Evolutionary conservation across 64 coral and sea anemone species (phyloP).

Genomic region (Montipora cactus): DNA sequence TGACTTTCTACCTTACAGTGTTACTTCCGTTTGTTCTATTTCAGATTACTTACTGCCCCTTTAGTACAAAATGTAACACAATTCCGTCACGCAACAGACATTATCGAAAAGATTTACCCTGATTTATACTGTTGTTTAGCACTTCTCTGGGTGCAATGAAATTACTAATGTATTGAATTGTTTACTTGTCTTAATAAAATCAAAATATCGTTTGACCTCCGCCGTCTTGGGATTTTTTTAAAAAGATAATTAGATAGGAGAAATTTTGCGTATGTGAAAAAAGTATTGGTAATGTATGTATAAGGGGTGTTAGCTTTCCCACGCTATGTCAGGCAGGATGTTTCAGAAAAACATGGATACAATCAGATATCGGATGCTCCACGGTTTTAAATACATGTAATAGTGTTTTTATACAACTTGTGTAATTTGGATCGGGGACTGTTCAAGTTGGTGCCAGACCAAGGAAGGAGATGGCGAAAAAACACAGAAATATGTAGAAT

Average conservation of each 20-base stretch:
- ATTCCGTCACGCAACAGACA: slow-evolving; percentile 1
- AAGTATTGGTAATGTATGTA: background rate
- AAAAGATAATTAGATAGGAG: background rate
- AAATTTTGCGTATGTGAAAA: background rate
- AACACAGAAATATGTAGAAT: background rate
- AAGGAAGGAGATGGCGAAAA: too few relatives aligned
- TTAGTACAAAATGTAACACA: background rate
- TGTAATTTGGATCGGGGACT: too few relatives aligned
- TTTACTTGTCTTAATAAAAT: too few relatives aligned
- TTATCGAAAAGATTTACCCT: too few relatives aligned
- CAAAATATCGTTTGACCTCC: too few relatives aligned
- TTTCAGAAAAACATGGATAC: background rate
- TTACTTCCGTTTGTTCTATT: background rate
- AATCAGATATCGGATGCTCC: background rate
- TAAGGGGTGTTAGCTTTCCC: background rate
- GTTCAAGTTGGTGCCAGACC: too few relatives aligned
- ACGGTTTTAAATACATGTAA: too few relatives aligned
- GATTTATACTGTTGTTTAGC: too few relatives aligned
- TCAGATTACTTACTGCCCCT: background rate
- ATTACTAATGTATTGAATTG: too few relatives aligned
- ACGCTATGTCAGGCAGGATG: slow-evolving; percentile 11
- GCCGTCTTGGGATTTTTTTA: too few relatives aligned
- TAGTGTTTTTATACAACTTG: too few relatives aligned
- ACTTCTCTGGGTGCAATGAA: too few relatives aligned
- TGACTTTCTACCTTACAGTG: background rate